Conservation (phyloP, 2,797 vertebrate species). For the Pogoniulus pusillus region DNA sequence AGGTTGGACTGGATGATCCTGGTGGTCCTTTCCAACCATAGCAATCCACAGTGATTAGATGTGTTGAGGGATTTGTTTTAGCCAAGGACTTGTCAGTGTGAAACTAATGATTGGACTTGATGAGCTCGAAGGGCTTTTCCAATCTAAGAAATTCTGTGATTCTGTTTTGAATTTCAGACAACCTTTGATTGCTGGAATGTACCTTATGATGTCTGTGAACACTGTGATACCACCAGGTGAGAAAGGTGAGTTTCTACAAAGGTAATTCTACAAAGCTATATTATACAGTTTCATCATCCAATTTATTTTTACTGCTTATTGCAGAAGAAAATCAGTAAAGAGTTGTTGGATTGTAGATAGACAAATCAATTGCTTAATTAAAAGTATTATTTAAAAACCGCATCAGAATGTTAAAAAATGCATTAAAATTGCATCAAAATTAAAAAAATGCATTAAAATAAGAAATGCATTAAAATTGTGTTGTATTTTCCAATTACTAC, state of each 20-base stretch:
- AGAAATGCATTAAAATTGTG: neutral
- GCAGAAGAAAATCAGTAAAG: neutral
- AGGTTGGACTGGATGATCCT: too few species aligned
- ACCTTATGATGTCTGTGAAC: conserved; percentile 93
- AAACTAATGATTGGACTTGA: too few species aligned
- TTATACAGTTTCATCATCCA: neutral
- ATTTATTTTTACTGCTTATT: neutral
- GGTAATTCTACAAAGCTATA: neutral
- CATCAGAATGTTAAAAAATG: too few species aligned
- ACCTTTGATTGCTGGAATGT: conserved; percentile 95
- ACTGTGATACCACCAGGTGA: conserved; percentile 90
- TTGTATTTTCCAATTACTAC: neutral
- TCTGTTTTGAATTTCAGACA: conserved; percentile 83
- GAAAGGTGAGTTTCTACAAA: conserved; percentile 78
- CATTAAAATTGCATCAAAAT: too few species aligned
- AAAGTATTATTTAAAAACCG: neutral
- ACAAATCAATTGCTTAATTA: neutral
- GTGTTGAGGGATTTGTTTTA: too few species aligned
- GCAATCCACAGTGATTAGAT: too few species aligned
- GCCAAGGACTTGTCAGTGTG: too few species aligned
- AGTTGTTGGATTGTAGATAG: neutral
- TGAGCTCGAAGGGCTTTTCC: too few species aligned
- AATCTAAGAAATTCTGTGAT: too few species aligned
- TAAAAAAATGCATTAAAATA: neutral
- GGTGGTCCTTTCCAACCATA: too few species aligned